Evolutionary conservation across 1,140 invertebrate species (phyloP), one percentile per base, ranked within the genome.

Genomic region (Tenebrio molitor): DNA sequence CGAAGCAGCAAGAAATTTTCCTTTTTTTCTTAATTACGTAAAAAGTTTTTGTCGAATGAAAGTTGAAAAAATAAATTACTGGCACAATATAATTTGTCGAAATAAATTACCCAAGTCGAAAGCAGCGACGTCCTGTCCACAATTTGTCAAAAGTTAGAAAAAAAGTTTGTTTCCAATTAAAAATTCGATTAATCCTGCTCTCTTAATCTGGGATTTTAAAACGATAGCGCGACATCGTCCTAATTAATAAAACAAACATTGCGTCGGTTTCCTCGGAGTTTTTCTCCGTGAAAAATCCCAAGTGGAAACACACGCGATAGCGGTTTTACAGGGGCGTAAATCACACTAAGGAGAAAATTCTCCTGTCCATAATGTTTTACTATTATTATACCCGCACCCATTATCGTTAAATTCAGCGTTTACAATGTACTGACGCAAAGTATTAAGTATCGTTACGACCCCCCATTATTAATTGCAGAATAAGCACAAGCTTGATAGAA

Each of bases 311-410:
- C 50, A 58, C 50, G 50, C 50, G n/a, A 58, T 58, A 58, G 12
- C 50, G 10, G n/a, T 29, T 29, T 29, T 58, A 58, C 15, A 23
- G 23, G 12, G 12, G 3, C 10, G 29, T 58, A 58, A 58, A 58
- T 58, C 50, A 58, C 23, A 58, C 25, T 58, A 58, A 21, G 29
- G 23, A 12, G 46, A 29, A 58, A 58, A 25, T 29, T 29, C 23
- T 29, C 50, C 29, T 58, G 50, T 58, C 50, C 21, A 58, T 58
- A 58, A 58, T 58, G 50, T 58, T 58, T 58, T 58, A 53, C 23
- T 50, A 50, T 29, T 17, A 29, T 58, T 58, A 58, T 58, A 17
- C n/a, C 50, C 50, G n/a, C 23, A n/a, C 50, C 50, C 23, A 29
- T 58, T 58, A 58, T 58, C 50, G 50, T 58, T 58, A 58, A 58